Evolutionary conservation across 2,888 invertebrate genomes (phyloP), one percentile per base, ranked within the genome.

Genomic region (Xestia sexstrigata): DNA sequence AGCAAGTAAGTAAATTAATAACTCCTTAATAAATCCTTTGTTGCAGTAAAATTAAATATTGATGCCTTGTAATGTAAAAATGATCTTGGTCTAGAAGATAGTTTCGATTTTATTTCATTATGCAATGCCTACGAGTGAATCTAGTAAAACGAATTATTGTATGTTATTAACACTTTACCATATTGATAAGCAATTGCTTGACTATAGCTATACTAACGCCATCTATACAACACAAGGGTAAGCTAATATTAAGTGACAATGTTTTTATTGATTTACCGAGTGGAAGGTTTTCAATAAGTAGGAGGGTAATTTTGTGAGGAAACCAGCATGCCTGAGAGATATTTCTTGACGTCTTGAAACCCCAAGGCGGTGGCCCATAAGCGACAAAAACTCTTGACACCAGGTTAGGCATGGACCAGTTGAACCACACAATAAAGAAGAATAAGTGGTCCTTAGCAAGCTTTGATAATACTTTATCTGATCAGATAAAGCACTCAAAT

Each of bases 201-300:
- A 39, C 13, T 66, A 63, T 42, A 67, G 49, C 26, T 39, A 66
- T 62, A 71, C 55, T 17, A 84, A 74, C 82, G 84, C 84, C 84
- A 84, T 84, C 84, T 84, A 82, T 65, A 47, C 30, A 63, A 47
- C 4, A 6, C 52, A 79, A 35, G 49, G 63, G 63, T 66, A 70
- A 70, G 39, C 45, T 66, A 45, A 58, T 67, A 73, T 74, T 66
- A 77, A 74, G 63, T 83, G 78, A 72, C 75, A 74, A 83, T 83
- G 83, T 83, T 77, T 83, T 77, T 74, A 70, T 39, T 79, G 52
- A 72, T 66, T 70, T 70, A 47, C 20, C 4, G 6, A 63, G 39
- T 47, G n/a, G 26, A 75, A 20, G 9, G 20, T 17, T 55, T 60
- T 55, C 55, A 76, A 13, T 75, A 79, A 60, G 63, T 67, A n/a